Conservation (phyloP, 37 sponge, comb jelly and placozoan species). For the Beroe forskalii region DNA sequence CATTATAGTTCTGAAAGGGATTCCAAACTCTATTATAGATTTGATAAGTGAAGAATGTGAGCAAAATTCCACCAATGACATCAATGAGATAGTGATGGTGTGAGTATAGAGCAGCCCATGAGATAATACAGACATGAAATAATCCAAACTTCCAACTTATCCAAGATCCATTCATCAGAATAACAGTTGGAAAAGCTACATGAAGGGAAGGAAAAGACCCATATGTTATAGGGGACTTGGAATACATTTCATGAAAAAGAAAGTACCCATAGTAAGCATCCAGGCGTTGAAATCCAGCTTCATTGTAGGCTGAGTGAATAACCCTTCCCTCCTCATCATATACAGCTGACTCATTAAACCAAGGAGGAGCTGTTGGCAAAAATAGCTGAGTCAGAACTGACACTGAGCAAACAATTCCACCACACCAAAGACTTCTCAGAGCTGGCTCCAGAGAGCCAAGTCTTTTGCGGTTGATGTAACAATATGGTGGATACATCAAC, state of each 20-base stretch:
- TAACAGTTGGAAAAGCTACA: slow-evolving; percentile 43
- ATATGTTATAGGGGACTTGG: slow-evolving; percentile 17
- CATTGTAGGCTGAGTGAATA: neutral
- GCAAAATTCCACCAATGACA: slow-evolving; percentile 40
- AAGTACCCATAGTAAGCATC: slow-evolving; percentile 13
- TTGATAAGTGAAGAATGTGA: slow-evolving; percentile 35
- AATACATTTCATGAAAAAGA: slow-evolving; percentile 49
- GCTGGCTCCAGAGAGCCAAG: slow-evolving; percentile 47
- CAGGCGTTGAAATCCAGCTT: slow-evolving; percentile 58
- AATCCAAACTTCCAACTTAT: slow-evolving; percentile 57
- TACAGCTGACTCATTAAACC: slow-evolving; percentile 57
- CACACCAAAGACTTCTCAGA: slow-evolving; percentile 27
- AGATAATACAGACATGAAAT: slow-evolving; percentile 48
- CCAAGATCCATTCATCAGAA: slow-evolving; percentile 58
- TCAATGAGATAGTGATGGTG: slow-evolving; percentile 60
- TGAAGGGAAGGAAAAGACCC: slow-evolving; percentile 62
- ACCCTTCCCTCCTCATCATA: slow-evolving; percentile 9
- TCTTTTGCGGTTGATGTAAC: slow-evolving; percentile 35
- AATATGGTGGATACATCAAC: slow-evolving; percentile 18
- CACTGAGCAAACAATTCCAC: slow-evolving; percentile 25
- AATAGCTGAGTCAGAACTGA: slow-evolving; percentile 23
- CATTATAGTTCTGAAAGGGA: slow-evolving; percentile 9
- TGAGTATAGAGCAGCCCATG: slow-evolving; percentile 59
- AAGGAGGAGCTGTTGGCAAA: slow-evolving; percentile 57
- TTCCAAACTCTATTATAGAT: slow-evolving; percentile 58